These are phyloP conservation scores for Acanthosepion lycidas DNA, from an alignment of 2,888 invertebrate genomes.

Conservation along the genomic window DNA sequence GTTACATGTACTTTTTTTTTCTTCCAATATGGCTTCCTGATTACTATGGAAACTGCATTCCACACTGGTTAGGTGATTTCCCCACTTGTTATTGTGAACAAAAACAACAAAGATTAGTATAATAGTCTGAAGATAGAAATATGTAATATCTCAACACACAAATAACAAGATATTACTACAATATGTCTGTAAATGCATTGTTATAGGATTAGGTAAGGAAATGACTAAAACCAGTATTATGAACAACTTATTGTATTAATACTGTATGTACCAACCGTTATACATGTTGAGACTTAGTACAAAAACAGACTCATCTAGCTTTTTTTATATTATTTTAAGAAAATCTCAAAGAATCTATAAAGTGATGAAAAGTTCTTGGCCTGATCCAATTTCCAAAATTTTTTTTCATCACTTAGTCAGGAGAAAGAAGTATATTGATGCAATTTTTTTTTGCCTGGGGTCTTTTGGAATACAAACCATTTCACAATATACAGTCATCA, in stretches of 20 bases:
- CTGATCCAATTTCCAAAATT: too few species aligned
- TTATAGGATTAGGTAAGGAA: neutral
- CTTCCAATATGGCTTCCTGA: neutral
- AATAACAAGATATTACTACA: neutral
- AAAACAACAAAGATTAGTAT: conserved; percentile 13
- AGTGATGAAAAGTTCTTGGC: too few species aligned
- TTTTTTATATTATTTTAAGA: neutral
- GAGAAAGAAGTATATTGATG: neutral
- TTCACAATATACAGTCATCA: neutral
- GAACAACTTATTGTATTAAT: too few species aligned
- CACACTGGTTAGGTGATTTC: neutral
- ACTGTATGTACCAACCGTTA: neutral
- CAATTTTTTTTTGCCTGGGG: neutral
- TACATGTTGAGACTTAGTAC: neutral
- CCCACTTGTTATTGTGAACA: neutral
- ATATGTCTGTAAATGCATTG: neutral
- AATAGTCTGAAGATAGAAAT: neutral
- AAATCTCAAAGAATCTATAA: neutral
- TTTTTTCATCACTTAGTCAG: too few species aligned
- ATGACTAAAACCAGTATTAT: neutral
- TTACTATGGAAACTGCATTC: neutral
- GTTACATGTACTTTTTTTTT: neutral
- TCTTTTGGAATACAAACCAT: neutral
- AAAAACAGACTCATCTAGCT: too few species aligned
- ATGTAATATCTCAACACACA: neutral